Base-by-base conservation (phyloP, 2,797 vertebrate genomes). In the Xenops minutus region DNA sequence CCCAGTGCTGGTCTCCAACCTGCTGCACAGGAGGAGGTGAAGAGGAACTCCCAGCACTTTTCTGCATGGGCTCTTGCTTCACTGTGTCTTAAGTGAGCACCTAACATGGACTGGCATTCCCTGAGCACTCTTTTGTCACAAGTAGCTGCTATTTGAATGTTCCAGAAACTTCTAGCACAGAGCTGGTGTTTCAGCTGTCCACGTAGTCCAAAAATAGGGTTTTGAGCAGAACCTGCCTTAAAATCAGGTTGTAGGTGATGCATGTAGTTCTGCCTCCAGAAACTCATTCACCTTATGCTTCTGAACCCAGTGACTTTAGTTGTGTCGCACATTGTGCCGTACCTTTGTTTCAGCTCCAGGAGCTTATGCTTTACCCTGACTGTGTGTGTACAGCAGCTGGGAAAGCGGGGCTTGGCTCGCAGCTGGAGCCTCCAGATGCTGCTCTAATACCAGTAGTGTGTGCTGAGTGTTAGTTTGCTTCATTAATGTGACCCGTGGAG, bases 161-260 rank as follows among this genome's bases (percentile, higher is more conserved):
- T 96, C 95, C 93, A 96, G 93, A 95, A 95, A 97, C 39, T 94
- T 95, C 85, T 94, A 95, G 83, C 23, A 3, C 24, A 24, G 52
- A 78, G n/a, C 37, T 77, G 43, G 26, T 58, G 64, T 87, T 89
- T 22, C 69, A 81, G 69, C 46, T 84, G 48, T 48, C 52, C 41
- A 0, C 0, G 0, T 39, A 30, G 37, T 55, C 74, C 3, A 0
- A 75, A 67, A 94, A 34, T 11, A 82, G 12, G 30, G 32, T 14
- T 76, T 90, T 56, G 74, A 92, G 88, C 91, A 90, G 83, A 81
- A 79, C 74, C 59, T 82, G 34, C 46, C 22, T 79, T 95, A 76
- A 85, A 88, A 63, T 29, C 1, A 0, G 73, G 22, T 23, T 0
- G 0, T 54, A 67, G 95, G 59, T 67, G 48, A 58, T 67, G 67